Evolutionary conservation across 53 echinoderm and acorn worm genomes (phyloP).

Genomic region (Hippasteria phrygiana): DNA sequence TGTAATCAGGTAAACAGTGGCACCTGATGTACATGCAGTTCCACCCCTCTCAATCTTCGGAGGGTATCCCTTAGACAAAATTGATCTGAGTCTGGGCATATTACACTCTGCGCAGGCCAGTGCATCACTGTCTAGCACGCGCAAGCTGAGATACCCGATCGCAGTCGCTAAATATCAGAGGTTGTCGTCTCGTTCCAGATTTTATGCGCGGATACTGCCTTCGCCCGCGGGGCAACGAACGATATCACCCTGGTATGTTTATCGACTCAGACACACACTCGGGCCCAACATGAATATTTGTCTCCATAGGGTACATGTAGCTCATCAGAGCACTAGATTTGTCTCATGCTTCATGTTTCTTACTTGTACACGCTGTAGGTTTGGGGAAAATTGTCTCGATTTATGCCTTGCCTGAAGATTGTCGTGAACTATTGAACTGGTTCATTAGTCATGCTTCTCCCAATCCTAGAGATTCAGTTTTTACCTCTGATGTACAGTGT

Average conservation of each 20-base stretch:
- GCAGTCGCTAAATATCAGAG: constrained; percentile 63
- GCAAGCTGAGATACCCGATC: constrained; percentile 43
- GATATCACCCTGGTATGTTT: constrained; percentile 43
- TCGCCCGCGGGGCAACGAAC: constrained; percentile 16
- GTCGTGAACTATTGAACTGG: constrained; percentile 13
- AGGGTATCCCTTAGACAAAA: neutral
- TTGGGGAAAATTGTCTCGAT: neutral
- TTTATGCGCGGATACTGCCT: constrained; percentile 58
- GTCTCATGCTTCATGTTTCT: neutral
- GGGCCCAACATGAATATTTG: neutral
- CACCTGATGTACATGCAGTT: neutral
- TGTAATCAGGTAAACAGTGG: constrained; percentile 20
- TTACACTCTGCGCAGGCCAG: neutral
- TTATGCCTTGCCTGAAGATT: neutral
- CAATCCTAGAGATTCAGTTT: too few species aligned
- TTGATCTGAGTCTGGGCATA: neutral
- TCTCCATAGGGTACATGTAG: neutral
- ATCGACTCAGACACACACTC: neutral
- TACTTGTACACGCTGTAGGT: too few species aligned
- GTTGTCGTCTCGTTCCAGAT: constrained; percentile 52
- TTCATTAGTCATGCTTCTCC: too few species aligned
- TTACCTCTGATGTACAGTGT: too few species aligned
- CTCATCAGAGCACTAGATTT: neutral
- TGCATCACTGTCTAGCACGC: neutral
- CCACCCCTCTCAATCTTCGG: neutral